These are phyloP conservation scores for Helicoverpa assulta DNA, from an alignment of 2,888 invertebrate species.

Conservation along the genomic window DNA sequence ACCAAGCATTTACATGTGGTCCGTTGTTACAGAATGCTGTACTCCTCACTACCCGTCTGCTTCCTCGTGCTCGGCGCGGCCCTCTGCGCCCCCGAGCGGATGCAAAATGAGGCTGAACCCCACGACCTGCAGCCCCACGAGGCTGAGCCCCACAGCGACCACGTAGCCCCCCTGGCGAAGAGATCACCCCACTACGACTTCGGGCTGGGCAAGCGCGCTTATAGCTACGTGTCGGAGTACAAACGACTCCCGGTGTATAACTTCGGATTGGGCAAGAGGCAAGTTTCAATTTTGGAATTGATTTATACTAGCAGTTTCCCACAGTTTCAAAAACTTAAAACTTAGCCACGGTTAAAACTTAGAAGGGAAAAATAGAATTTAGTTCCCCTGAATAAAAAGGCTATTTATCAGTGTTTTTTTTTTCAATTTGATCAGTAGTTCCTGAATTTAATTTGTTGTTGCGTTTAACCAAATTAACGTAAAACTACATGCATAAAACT, in stretches of 20 bases:
- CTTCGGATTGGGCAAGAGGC: slow-evolving; percentile 91
- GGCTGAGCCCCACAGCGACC: slow-evolving; percentile 58
- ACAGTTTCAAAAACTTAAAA: too few relatives aligned
- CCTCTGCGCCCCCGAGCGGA: slow-evolving; percentile 79
- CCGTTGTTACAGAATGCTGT: slow-evolving; percentile 87
- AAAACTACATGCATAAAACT: too few relatives aligned
- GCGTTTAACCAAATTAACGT: too few relatives aligned
- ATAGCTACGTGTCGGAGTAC: slow-evolving; percentile 92
- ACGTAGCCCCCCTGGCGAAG: slow-evolving; percentile 76
- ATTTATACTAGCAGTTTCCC: too few relatives aligned
- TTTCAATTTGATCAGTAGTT: too few relatives aligned
- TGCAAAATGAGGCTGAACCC: slow-evolving; percentile 70
- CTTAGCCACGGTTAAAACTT: too few relatives aligned
- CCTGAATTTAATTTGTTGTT: too few relatives aligned
- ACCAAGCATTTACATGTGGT: too few relatives aligned
- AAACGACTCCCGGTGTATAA: slow-evolving; percentile 91
- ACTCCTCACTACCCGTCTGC: slow-evolving; percentile 75
- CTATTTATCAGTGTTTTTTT: too few relatives aligned
- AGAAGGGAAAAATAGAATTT: too few relatives aligned
- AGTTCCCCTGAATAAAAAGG: too few relatives aligned
- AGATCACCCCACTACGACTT: slow-evolving; percentile 89
- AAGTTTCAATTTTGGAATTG: too few relatives aligned
- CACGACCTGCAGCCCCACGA: slow-evolving; percentile 59
- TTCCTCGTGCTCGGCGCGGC: slow-evolving; percentile 78
- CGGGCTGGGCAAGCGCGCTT: slow-evolving; percentile 89